phyloP scores from a whole-genome alignment of 2,113 vertebrate species.

The Rhegmatorhina hoffmannsi region DNA sequence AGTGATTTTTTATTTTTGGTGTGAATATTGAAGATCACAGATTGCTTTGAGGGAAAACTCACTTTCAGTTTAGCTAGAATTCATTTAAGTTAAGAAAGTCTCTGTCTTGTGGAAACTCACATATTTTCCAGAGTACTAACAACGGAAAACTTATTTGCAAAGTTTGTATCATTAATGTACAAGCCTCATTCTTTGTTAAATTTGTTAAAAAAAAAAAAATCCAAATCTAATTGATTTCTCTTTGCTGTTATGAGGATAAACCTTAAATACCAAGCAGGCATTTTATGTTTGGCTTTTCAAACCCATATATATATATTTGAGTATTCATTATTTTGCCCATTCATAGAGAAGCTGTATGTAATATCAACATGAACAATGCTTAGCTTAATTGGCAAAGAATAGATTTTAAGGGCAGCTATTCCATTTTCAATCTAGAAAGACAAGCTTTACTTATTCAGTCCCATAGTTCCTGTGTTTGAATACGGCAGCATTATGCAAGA shows the following conservation, averaged over 20 bases:
- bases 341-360: neutral
- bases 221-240: neutral
- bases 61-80: neutral
- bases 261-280: neutral
- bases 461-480: constrained; percentile 22
- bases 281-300: neutral
- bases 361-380: neutral
- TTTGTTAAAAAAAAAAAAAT: neutral
- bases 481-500: constrained; percentile 30
- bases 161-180: neutral
- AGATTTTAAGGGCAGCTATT: neutral
- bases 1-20: neutral
- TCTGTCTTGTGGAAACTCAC: neutral
- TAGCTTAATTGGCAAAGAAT: neutral
- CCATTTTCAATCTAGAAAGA: neutral
- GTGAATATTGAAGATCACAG: neutral
- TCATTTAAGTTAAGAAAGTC: neutral
- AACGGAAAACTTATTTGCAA: neutral
- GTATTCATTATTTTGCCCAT: neutral
- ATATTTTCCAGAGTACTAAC: neutral
- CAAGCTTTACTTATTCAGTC: constrained; percentile 2
- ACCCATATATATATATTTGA: neutral
- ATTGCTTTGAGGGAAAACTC: neutral
- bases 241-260: neutral
- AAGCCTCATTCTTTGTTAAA: neutral